Percentiles rank a stretch among this genome's conserved stretches.
phyloP scores from a whole-genome alignment of 2,797 vertebrate species.

The Gouania willdenowi region DNA sequence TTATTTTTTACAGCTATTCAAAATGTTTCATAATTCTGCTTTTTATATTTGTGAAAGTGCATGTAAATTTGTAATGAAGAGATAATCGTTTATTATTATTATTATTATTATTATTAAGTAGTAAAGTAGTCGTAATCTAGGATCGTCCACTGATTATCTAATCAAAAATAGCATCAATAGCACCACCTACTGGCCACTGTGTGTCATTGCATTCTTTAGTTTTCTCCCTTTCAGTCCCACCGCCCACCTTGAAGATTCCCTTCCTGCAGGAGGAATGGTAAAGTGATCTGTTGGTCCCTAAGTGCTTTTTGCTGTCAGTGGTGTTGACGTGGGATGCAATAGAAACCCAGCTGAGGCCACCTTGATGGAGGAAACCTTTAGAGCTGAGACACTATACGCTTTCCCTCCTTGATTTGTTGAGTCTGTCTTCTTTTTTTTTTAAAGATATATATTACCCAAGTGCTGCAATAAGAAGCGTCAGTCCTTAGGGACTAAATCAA shows the following conservation, averaged over 20 bases:
- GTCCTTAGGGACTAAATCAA: background rate
- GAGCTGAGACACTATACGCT: slow-evolving; percentile 11
- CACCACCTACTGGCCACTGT: slow-evolving; percentile 73
- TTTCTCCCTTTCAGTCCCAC: slow-evolving; percentile 26
- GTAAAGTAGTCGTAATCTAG: too few species aligned
- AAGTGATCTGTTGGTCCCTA: slow-evolving; percentile 71
- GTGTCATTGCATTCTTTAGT: background rate
- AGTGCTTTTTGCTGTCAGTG: slow-evolving; percentile 71
- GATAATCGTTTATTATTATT: too few species aligned
- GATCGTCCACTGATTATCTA: background rate
- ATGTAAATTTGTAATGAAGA: too few species aligned
- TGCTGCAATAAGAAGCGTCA: background rate
- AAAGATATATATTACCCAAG: background rate
- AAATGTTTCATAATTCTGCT: too few species aligned
- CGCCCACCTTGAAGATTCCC: slow-evolving; percentile 36
- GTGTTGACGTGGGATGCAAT: slow-evolving; percentile 71
- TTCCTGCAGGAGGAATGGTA: slow-evolving; percentile 68
- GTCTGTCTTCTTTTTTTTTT: background rate
- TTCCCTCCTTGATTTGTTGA: slow-evolving; percentile 2
- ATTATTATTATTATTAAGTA: too few species aligned
- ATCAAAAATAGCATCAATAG: slow-evolving; percentile 68
- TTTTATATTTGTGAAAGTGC: too few species aligned
- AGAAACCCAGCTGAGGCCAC: slow-evolving; percentile 62
- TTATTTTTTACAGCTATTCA: too few species aligned
- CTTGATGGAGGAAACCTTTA: slow-evolving; percentile 52